A percentile compares a stretch with the other conserved stretches of the same genome.
Evolutionary conservation across 2,113 vertebrate genomes (phyloP).

Genomic region (Anthoscopus minutus): DNA sequence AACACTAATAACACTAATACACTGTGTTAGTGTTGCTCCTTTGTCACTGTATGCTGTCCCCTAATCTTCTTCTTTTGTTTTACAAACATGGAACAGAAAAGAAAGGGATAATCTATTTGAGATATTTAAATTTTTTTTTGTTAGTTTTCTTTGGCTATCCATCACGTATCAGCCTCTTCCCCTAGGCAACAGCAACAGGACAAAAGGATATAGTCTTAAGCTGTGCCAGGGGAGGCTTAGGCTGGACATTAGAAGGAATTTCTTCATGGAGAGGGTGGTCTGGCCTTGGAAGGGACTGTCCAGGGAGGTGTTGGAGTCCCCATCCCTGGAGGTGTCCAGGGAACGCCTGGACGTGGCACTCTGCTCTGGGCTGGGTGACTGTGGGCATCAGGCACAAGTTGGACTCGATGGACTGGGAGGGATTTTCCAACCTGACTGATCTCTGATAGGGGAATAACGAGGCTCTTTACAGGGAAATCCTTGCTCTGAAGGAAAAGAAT

Average conservation of each 20-base stretch:
- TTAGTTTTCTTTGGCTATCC: background rate
- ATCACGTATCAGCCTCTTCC: fast-evolving
- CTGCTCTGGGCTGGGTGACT: background rate
- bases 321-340: background rate
- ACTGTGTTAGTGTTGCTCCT: background rate
- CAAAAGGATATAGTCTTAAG: background rate
- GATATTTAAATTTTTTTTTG: background rate
- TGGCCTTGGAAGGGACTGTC: background rate
- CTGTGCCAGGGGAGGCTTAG: background rate
- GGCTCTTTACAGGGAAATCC: background rate
- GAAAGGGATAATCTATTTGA: background rate
- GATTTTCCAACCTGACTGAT: background rate
- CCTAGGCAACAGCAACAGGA: background rate
- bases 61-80: background rate
- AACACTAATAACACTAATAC: too few relatives aligned
- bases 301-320: background rate
- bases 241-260: background rate
- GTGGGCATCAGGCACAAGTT: fast-evolving
- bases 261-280: background rate
- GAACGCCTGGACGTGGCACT: background rate
- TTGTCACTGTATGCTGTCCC: background rate
- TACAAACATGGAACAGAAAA: too few relatives aligned
- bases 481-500: background rate
- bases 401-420: fast-evolving
- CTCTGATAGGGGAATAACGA: background rate